Evolutionary conservation across 2,888 invertebrate species (phyloP).

Genomic region (Syrista parreyssii): DNA sequence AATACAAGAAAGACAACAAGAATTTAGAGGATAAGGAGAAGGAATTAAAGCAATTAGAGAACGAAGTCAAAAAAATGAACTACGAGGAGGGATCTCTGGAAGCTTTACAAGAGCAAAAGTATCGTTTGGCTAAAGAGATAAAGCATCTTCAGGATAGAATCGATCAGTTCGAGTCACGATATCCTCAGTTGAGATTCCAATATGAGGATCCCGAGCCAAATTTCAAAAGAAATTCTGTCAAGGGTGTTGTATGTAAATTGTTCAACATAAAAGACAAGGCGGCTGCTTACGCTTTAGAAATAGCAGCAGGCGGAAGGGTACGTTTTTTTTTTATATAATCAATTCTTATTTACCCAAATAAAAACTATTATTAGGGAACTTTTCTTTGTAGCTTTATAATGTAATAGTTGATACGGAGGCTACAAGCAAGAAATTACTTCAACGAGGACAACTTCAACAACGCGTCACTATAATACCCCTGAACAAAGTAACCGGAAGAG

Average conservation of each 20-base stretch:
- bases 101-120: conserved; percentile 68
- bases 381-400: conserved; percentile 80
- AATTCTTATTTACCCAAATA: conserved; percentile 9
- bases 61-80: conserved; percentile 68
- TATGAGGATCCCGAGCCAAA: conserved; percentile 83
- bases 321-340: conserved; percentile 41
- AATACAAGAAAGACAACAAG: conserved; percentile 75
- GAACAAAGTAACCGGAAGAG: conserved; percentile 81
- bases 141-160: conserved; percentile 69
- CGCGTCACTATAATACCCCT: conserved; percentile 92
- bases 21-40: conserved; percentile 70
- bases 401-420: conserved; percentile 89
- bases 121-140: conserved; percentile 70
- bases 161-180: conserved; percentile 71
- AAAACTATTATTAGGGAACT: conserved; percentile 22
- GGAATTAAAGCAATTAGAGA: conserved; percentile 71
- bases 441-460: conserved; percentile 81
- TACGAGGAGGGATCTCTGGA: conserved; percentile 74
- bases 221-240: conserved; percentile 76
- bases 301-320: conserved; percentile 87
- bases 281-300: conserved; percentile 84
- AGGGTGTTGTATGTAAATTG: conserved; percentile 84
- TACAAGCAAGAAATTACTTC: conserved; percentile 86
- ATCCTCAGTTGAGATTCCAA: conserved; percentile 74
- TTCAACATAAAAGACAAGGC: conserved; percentile 78